Evolutionary conservation across 2,113 vertebrate genomes (phyloP).

Genomic region (Oncorhynchus clarkii): DNA sequence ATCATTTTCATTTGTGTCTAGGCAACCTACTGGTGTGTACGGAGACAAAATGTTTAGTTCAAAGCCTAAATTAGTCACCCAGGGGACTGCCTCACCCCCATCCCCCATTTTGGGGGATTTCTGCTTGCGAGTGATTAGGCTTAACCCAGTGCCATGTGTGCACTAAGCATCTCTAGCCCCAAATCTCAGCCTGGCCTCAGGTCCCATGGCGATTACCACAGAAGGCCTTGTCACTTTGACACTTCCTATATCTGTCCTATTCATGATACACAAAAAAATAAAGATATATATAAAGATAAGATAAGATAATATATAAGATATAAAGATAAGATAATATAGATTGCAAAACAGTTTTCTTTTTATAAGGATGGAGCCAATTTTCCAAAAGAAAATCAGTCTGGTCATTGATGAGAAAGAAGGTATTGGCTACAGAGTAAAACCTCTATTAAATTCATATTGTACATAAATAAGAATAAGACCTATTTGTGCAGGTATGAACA

Average conservation of each 20-base stretch:
- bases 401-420: not conserved
- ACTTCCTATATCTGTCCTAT: constrained; percentile 23
- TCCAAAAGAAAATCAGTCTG: constrained; percentile 8
- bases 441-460: not conserved
- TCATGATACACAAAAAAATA: too few species aligned
- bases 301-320: too few species aligned
- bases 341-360: not conserved
- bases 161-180: constrained; percentile 31
- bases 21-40: constrained; percentile 29
- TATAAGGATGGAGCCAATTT: not conserved
- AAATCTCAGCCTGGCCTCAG: constrained; percentile 54
- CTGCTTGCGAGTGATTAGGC: constrained; percentile 65
- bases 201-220: constrained; percentile 55
- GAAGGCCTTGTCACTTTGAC: constrained; percentile 53
- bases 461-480: not conserved
- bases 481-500: not conserved
- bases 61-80: constrained; percentile 62
- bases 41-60: constrained; percentile 42
- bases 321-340: too few species aligned
- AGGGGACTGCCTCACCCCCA: constrained; percentile 34
- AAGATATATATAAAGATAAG: too few species aligned
- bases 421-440: not conserved
- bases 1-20: too few species aligned
- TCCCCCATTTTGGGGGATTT: constrained; percentile 58
- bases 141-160: constrained; percentile 65